Evolutionary conservation across 2,113 vertebrate species (phyloP), one percentile per base, ranked within the genome.

Genomic region (Lipotes vexillifer): DNA sequence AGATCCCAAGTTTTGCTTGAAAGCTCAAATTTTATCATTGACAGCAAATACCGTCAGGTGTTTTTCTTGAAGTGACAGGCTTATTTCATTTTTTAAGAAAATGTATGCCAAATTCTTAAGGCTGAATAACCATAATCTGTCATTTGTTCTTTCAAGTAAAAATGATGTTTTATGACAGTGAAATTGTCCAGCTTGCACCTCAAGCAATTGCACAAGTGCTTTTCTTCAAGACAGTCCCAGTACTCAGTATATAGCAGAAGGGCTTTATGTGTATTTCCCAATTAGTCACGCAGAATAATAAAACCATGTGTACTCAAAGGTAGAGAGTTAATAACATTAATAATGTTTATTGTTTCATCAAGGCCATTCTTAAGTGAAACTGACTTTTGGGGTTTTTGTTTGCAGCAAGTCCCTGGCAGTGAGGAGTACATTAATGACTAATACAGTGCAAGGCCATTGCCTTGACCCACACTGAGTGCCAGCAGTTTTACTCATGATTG

Each of bases 21-120:
- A 87, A 95, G 63, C 83, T 97, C 20, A 11, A 57, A 52, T 97
- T 96, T 91, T 93, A 52, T 87, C 82, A 65, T 41, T 94, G 78
- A 66, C 61, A 88, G 57, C 72, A 92, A 80, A 91, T 80, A 15
- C 59, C 85, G 29, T 83, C 95, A 52, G 86, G 71, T 96, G 80
- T 95, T 93, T 95, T 93, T 86, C 85, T 80, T 94, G 72, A 96
- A 95, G 77, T 97, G 88, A 92, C 78, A 97, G 61, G 57, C 55
- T 95, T 8, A 18, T 89, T 97, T 96, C 81, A 61, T 82, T 89
- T 88, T 86, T 36, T 94, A 38, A 96, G 96, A 92, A 97, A 95
- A 93, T 68, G 23, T 88, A 29, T 97, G 61, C 86, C 91, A 86
- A 20, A 88, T 91, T 91, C 41, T 86, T 52, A 63, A 74, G 46